Evolutionary conservation across 2,888 invertebrate species (phyloP), one percentile per base, ranked within the genome.

Genomic region (Melanargia galathea): DNA sequence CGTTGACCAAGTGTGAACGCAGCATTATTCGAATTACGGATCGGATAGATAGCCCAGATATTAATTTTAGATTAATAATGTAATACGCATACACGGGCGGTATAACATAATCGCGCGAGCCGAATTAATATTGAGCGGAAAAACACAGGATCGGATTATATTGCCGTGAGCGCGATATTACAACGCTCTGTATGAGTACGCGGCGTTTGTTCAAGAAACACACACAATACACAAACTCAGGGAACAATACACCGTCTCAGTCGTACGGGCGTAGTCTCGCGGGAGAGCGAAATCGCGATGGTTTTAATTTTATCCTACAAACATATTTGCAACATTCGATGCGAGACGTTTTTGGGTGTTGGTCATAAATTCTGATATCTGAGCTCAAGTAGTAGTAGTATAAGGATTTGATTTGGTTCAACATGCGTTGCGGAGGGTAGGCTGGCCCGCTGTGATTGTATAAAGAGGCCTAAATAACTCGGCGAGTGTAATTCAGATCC

Each of bases 31-130:
- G 43, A 16, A 43, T 43, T 16, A 18, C 10, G 43, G 43, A 43
- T 2, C 52, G 33, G 52, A 35, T 52, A 52, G 52, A 52, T 52
- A 52, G 5, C 52, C 1, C 52, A 35, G 52, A 52, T 52, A 52
- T 52, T 52, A 52, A 52, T 35, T 52, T 52, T 52, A 52, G 52
- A 52, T 52, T 52, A 52, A 52, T 52, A 52, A 52, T 18, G 20
- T 52, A 35, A 33, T 35, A 35, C 13, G 22, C 10, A 49, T 35
- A 52, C 35, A 13, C 7, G 35, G n/a, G 20, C 52, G 35, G 35
- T 52, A 35, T 52, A 33, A 52, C 52, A 11, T 20, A 52, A 52
- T 52, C 52, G 20, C 35, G 35, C 35, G 52, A 35, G 52, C 52
- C 35, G 35, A 52, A 52, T 52, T 52, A 52, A 52, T 52, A 52